Evolutionary conservation across 2,113 vertebrate genomes (phyloP), one percentile per base, ranked within the genome.

Genomic region (Toxostoma redivivum): DNA sequence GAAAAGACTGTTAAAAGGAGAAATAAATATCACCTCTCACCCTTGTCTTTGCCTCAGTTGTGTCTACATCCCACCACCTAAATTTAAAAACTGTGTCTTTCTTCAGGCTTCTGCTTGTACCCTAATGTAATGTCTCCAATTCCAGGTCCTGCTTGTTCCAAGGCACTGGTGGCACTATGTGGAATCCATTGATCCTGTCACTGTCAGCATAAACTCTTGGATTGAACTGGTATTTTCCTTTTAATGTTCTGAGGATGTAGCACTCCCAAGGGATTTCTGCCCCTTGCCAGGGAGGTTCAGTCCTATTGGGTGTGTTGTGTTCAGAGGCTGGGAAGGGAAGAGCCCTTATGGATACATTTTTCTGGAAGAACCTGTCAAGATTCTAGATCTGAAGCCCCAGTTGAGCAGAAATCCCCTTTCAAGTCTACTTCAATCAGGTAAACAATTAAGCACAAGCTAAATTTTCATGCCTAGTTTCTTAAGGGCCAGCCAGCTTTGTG

Each of bases 121-220:
- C 47, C 76, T 97, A 74, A 97, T 16, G 14, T 4, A 0, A 4
- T 66, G 33, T 96, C 50, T 96, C 92, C 18, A 8, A 81, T 97
- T 97, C 61, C 98, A 99, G 99, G 99, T 99, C 94, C 98, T 99
- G 50, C 98, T 98, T 22, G 98, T 99, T 80, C 99, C 99, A 90
- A 98, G 98, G 91, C 99, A 99, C 92, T 99, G 99, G 99, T 99
- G 99, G 99, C 99, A 99, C 97, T 99, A 99, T 3, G 99, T 99
- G 94, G 99, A 99, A 95, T 99, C 98, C 11, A 58, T 99, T 81
- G 99, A 99, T 92, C 98, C 98, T 38, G 37, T 99, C 93, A 99
- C 99, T 8, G 97, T 99, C 97, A 99, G 99, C 77, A 94, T 99
- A 92, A 99, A 99, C 97, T 98, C 99, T 44, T 99, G 99, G 99